Evolutionary conservation across 23 tunicate genomes (phyloP), one percentile per base, ranked within the genome.

Genomic region (Oikopleura albicans): DNA sequence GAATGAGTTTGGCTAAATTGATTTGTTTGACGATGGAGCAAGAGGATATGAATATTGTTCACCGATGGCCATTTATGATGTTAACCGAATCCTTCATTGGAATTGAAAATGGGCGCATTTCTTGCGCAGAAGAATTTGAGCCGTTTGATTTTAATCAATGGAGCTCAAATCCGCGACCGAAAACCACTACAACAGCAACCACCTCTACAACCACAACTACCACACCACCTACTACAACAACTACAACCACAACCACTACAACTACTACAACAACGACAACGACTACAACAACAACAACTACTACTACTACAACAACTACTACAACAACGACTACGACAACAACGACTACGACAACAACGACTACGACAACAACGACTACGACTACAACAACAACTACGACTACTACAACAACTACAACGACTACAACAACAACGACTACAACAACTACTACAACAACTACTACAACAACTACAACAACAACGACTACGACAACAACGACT

Each of bases 371-470:
- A 12, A 71, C 79, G 28, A 71, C 79, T 12, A 71, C 79, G 4
- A 71, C 79, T 16, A 71, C 79, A 12, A 12, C 79, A 31, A 71
- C 79, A 31, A 71, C 79, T 16, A 71, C 79, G 4, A 16, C 79
- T 71, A 16, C 79, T 12, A 12, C 79, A 27, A 71, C 27, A 29
- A 16, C 33, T 35, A n/a, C 79, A n/a, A n/a, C 27, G 31, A n/a
- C 79, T 16, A 71, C 27, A 27, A n/a, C 79, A 12, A 49, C 63
- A 8, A 49, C 63, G 22, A 49, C 63, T 22, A 71, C 79, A 27
- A 71, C 79, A 16, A 71, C 79, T 16, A 71, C 79, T 35, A 71
- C 79, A 27, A 71, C 79, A 22, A 71, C 79, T 2, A 71, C 79
- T 16, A 71, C 79, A 2, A 71, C 79, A 22, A 71, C 79, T 12